These are phyloP conservation scores for Muraenolepis orangiensis DNA, from an alignment of 2,797 vertebrate genomes.

Conservation along the genomic window DNA sequence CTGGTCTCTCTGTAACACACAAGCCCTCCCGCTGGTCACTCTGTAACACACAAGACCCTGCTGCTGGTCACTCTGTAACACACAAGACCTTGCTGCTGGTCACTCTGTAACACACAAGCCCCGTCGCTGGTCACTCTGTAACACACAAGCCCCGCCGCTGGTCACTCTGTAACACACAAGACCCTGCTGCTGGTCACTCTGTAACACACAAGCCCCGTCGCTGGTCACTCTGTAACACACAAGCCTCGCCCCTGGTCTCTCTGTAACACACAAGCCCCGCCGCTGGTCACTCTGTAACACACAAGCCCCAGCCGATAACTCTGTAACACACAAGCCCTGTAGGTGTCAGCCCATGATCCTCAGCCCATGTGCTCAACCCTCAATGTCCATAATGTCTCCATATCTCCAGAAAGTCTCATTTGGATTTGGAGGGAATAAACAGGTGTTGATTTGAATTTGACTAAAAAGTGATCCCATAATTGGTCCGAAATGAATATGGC, in stretches of 20 bases:
- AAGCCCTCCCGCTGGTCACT: conserved; percentile 58
- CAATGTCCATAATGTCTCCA: background rate
- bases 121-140: no score
- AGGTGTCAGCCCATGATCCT: conserved; percentile 54
- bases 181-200: no score
- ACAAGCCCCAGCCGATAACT: conserved; percentile 57
- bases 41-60: conserved; percentile 50
- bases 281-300: conserved; percentile 58
- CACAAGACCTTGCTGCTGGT: conserved; percentile 52
- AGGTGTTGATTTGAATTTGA: no score
- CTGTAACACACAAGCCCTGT: conserved; percentile 28
- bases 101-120: conserved; percentile 47
- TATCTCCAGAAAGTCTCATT: no score
- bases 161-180: no score
- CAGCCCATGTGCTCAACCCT: conserved; percentile 30
- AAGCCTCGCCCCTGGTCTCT: conserved; percentile 57
- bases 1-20: no score
- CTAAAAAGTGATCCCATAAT: no score
- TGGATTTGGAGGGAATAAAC: no score
- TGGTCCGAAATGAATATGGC: no score
- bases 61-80: conserved; percentile 60
- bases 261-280: conserved; percentile 52
- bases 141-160: no score
- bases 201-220: no score
- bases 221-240: no score